These are phyloP conservation scores for Lepas anatifera DNA, from an alignment of 2,888 invertebrate species.

Conservation along the genomic window DNA sequence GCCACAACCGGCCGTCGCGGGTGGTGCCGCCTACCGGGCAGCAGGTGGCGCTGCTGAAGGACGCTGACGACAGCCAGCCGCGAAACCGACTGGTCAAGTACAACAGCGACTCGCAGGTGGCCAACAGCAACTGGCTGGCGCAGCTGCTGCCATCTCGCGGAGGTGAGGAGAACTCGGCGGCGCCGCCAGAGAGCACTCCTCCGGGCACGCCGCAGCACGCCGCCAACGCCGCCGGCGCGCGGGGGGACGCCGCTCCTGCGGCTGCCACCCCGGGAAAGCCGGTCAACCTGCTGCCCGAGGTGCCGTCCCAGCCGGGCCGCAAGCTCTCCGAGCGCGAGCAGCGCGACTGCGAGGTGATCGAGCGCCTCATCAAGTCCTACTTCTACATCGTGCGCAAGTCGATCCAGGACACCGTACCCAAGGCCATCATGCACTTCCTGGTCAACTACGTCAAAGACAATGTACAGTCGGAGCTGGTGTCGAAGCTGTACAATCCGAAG, in stretches of 20 bases:
- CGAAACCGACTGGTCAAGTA: background rate
- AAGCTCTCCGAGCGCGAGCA: constrained; percentile 83
- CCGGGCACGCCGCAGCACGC: constrained; percentile 15
- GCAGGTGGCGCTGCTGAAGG: constrained; percentile 64
- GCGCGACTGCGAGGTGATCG: constrained; percentile 93
- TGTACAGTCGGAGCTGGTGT: constrained; percentile 94
- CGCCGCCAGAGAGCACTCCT: background rate
- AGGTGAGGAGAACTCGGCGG: background rate
- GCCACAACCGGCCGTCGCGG: background rate
- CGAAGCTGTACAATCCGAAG: constrained; percentile 93
- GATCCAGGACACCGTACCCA: constrained; percentile 97
- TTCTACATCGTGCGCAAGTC: constrained; percentile 98
- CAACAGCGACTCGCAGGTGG: background rate
- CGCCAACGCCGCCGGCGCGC: too few species aligned
- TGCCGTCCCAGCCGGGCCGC: constrained; percentile 56
- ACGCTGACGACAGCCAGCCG: constrained; percentile 1
- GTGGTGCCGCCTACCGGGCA: constrained; percentile 48
- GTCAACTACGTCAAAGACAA: constrained; percentile 98
- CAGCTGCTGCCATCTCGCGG: constrained; percentile 11
- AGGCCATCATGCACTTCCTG: constrained; percentile 99
- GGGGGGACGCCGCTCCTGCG: constrained; percentile 3
- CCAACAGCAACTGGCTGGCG: constrained; percentile 11
- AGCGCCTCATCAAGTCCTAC: constrained; percentile 92
- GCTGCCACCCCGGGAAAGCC: constrained; percentile 55
- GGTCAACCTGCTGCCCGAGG: constrained; percentile 81